A percentile compares a stretch with the other conserved stretches of the same genome.
Evolutionary conservation across 2,113 vertebrate genomes (phyloP).

Genomic region (Agapornis roseicollis): DNA sequence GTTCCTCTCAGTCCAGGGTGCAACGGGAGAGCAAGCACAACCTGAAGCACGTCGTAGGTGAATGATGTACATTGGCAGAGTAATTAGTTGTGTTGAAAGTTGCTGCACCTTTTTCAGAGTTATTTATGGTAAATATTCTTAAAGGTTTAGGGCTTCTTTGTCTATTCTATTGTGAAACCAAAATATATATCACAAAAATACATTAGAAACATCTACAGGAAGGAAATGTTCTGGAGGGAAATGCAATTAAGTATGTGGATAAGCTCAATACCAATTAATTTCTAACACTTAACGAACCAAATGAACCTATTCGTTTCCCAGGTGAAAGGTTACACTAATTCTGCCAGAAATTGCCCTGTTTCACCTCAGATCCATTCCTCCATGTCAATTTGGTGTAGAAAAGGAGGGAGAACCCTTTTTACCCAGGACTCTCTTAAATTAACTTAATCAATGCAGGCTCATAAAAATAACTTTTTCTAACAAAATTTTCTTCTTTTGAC

Average conservation of each 20-base stretch:
- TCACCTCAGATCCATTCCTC: background rate
- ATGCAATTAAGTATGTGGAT: background rate
- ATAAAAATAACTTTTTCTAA: background rate
- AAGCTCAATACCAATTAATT: constrained; percentile 40
- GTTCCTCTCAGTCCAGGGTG: background rate
- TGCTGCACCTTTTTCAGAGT: background rate
- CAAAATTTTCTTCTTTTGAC: background rate
- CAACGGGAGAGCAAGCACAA: background rate
- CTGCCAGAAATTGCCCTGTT: background rate
- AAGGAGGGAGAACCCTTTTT: background rate
- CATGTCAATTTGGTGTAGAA: background rate
- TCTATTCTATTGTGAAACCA: background rate
- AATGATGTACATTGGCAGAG: background rate
- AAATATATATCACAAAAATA: background rate
- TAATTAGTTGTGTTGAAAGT: background rate
- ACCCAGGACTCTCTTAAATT: background rate
- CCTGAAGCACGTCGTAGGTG: background rate
- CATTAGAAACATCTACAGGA: background rate
- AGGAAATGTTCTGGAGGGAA: background rate
- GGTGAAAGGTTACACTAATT: background rate
- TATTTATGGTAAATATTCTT: background rate
- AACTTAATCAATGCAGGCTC: background rate
- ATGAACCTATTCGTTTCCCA: background rate
- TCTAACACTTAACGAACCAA: background rate
- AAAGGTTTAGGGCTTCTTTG: background rate